These are phyloP conservation scores for Smittia sp. DNA, from an alignment of 2,888 invertebrate genomes.

Conservation along the genomic window DNA sequence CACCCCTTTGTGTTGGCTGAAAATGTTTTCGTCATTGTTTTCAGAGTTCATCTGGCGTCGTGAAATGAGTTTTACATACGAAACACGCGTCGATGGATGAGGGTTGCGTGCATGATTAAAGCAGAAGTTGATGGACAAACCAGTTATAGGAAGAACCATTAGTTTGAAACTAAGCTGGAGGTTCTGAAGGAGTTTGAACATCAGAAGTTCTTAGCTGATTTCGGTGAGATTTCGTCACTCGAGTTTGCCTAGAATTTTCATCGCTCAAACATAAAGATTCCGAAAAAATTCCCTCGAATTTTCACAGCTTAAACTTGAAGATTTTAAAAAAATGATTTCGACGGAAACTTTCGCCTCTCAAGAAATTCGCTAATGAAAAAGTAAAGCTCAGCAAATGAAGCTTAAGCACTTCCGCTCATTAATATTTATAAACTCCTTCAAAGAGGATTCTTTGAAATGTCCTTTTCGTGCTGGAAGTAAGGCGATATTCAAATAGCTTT, in stretches of 20 bases:
- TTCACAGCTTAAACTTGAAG: too few species aligned
- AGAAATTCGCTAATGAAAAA: neutral
- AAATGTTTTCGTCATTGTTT: neutral
- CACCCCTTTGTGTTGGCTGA: neutral
- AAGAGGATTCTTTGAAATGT: constrained; percentile 23
- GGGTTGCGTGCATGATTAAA: too few species aligned
- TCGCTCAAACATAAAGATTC: too few species aligned
- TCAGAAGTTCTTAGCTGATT: too few species aligned
- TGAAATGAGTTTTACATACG: neutral
- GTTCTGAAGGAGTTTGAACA: too few species aligned
- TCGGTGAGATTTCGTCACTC: too few species aligned
- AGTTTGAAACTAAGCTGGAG: too few species aligned
- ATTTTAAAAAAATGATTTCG: too few species aligned
- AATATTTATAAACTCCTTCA: constrained; percentile 34
- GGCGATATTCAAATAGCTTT: constrained; percentile 13
- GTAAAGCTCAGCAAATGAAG: constrained; percentile 17
- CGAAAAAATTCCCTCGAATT: too few species aligned
- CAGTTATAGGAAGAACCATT: too few species aligned
- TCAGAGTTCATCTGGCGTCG: neutral
- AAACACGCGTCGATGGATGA: neutral
- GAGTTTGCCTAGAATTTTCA: too few species aligned
- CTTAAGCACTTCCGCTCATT: constrained; percentile 30
- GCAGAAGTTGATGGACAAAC: too few species aligned
- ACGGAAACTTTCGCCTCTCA: neutral
- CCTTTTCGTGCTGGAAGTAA: constrained; percentile 17